phyloP scores from a whole-genome alignment of 2,888 invertebrate species.

The Choreutis nemorana region DNA sequence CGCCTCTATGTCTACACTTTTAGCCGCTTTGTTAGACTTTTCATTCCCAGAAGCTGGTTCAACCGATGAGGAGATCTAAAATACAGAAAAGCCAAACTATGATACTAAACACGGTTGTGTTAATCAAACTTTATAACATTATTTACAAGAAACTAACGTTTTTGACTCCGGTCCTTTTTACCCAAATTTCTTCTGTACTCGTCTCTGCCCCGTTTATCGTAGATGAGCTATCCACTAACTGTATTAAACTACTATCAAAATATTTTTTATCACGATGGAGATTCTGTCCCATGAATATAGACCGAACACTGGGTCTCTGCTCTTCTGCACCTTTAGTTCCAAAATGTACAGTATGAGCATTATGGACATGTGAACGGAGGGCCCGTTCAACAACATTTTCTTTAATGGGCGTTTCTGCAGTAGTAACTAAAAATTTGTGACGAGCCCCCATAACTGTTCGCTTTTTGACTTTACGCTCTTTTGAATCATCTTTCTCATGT shows the following conservation, averaged over 20 bases:
- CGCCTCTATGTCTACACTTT: slow-evolving; percentile 15
- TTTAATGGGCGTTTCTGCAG: slow-evolving; percentile 29
- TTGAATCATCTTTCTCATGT: slow-evolving; percentile 16
- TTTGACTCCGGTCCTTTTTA: slow-evolving; percentile 67
- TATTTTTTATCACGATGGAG: slow-evolving; percentile 80
- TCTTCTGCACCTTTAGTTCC: slow-evolving; percentile 67
- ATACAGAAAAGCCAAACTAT: too few species aligned
- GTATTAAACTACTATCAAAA: slow-evolving; percentile 82
- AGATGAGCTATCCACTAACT: slow-evolving; percentile 83
- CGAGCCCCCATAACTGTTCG: slow-evolving; percentile 48
- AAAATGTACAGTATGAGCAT: slow-evolving; percentile 74
- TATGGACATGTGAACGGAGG: slow-evolving; percentile 55
- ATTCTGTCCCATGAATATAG: slow-evolving; percentile 65
- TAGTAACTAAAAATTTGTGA: slow-evolving; percentile 51
- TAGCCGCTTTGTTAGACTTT: slow-evolving; percentile 5
- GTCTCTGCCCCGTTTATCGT: slow-evolving; percentile 71
- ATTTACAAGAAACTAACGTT: slow-evolving; percentile 49
- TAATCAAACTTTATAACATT: background rate
- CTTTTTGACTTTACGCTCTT: too few species aligned
- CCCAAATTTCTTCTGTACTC: slow-evolving; percentile 76
- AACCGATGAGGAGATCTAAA: background rate
- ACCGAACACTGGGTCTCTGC: slow-evolving; percentile 67
- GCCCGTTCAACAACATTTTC: slow-evolving; percentile 51
- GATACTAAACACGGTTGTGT: too few species aligned
- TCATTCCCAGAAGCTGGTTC: background rate